A percentile compares a stretch with the other conserved stretches of the same genome.
These are phyloP conservation scores for Clarias pachynema DNA, from an alignment of 2,797 vertebrate species.

Conservation along the genomic window DNA sequence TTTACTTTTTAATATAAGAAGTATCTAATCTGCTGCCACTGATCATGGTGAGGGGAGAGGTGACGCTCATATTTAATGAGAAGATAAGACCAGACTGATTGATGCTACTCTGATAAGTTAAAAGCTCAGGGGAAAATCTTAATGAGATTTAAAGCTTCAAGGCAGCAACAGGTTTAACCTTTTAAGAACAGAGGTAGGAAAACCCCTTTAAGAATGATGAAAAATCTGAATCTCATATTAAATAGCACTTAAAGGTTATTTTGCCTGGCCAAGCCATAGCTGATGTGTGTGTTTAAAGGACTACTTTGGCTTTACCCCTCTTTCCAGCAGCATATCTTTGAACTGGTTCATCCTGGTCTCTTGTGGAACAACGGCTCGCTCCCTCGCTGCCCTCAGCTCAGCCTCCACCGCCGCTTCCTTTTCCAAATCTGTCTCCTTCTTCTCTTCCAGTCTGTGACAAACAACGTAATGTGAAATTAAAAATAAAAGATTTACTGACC, in stretches of 20 bases:
- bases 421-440: constrained; percentile 88
- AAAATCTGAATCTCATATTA: neutral
- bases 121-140: constrained; percentile 51
- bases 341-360: constrained; percentile 97
- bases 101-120: constrained; percentile 41
- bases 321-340: constrained; percentile 98
- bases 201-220: neutral
- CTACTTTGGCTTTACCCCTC: constrained; percentile 84
- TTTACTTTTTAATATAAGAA: constrained; percentile 52
- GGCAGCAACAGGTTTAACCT: constrained; percentile 46
- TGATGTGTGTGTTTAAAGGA: neutral
- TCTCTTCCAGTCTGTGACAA: constrained; percentile 87
- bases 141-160: constrained; percentile 41
- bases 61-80: constrained; percentile 27
- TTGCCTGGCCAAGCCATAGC: neutral
- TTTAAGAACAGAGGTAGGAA: constrained; percentile 33
- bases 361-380: constrained; percentile 93
- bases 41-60: neutral
- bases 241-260: neutral
- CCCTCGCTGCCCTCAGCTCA: constrained; percentile 94
- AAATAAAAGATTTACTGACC: neutral
- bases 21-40: constrained; percentile 43
- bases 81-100: constrained; percentile 37
- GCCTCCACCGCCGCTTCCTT: constrained; percentile 98
- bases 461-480: neutral